Evolutionary conservation across 1,140 invertebrate genomes (phyloP), one percentile per base, ranked within the genome.

Genomic region (Lerema accius): DNA sequence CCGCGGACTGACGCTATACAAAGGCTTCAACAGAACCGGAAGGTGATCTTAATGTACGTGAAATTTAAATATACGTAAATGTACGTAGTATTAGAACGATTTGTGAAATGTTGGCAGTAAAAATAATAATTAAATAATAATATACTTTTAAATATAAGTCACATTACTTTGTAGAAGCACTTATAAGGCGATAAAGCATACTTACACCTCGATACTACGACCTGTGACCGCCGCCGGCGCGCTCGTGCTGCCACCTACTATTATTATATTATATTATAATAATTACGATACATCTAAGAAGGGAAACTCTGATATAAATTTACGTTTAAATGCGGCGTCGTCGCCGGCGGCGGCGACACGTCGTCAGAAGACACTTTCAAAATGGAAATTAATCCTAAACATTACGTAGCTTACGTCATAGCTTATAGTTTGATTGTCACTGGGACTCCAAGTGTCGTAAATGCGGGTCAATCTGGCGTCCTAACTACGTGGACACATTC

Each of bases 101-200:
- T 82, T 84, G 83, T 89, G 80, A 88, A 80, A 78, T 45, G 71
- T 82, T 88, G 85, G 85, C 84, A 88, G 86, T 89, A 82, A 89
- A 55, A 85, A 74, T 81, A 81, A 85, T 73, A 55, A 78, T 74
- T 71, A 68, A 73, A 71, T 61, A 71, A 72, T 70, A 69, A 68
- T 4, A 59, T 66, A 69, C 2, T 23, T 65, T 71, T 64, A 65
- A 63, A 63, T 64, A 56, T 67, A 69, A 82, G 68, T 78, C 70
- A 82, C 78, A 71, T 76, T 78, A 80, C 70, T 74, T 78, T 77
- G 50, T 84, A 81, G 71, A 89, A 89, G 86, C 86, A 82, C 79
- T 82, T 79, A 82, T 67, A 78, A 86, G 80, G 87, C 87, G 79
- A 71, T 71, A 69, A 87, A 89, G 86, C 84, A 73, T 89, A 88